Base-by-base conservation (phyloP, 2,797 vertebrate genomes). In the Tinamus major region DNA sequence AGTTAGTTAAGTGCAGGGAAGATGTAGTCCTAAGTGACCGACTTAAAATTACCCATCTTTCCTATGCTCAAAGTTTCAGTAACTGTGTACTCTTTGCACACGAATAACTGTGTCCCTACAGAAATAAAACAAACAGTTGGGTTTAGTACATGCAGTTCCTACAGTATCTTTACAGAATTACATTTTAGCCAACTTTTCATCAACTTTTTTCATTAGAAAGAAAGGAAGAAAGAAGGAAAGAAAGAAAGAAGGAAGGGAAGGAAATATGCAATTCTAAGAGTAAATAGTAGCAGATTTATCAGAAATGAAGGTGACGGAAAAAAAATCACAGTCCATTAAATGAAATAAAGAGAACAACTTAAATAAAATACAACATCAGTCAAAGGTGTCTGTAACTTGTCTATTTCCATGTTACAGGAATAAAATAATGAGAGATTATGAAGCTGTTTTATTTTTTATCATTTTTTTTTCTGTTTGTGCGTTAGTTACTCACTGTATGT, bases 231-330 rank as follows among this genome's bases (percentile, higher is more conserved):
- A 20, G 44, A 46, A 46, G 46, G 27, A 55, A 59, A 23, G n/a
- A 26, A 14, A n/a, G 9, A 27, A 46, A 9, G 19, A 46, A 20
- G 19, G 10, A 46, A 46, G 44, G 44, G 44, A 46, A 46, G 44
- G 18, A 46, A 46, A 20, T 10, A 20, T 21, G 26, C 48, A 83
- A 70, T n/a, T 10, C 10, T 8, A 39, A 5, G 10, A 11, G 61
- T 11, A 63, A 24, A 0, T 1, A 63, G 12, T 12, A 37, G 1
- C 1, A 42, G 0, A 0, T 2, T 9, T 62, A 74, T 71, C 33
- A 70, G 14, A 85, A 83, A 87, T 48, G n/a, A 46, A 76, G 10
- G 15, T 46, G 37, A 35, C 15, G 70, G 17, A 84, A 85, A 37
- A 37, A 39, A 53, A 19, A 2, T 14, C 26, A 20, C 13, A 29